Evolutionary conservation across 2,797 vertebrate genomes (phyloP).

Genomic region (Oreochromis mossambicus): DNA sequence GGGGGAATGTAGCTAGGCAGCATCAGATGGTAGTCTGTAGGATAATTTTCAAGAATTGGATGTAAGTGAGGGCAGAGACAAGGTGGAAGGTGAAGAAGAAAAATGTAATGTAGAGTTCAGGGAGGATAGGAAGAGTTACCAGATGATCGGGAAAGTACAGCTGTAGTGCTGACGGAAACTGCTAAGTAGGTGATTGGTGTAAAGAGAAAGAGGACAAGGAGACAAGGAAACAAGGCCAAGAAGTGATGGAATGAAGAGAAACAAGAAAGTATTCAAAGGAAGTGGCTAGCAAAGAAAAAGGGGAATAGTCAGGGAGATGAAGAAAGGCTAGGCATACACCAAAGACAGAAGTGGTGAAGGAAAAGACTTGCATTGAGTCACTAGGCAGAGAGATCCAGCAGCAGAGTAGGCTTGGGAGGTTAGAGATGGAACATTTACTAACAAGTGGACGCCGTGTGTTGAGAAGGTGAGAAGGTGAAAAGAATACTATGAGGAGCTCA

Average conservation of each 20-base stretch:
- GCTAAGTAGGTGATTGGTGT: not conserved
- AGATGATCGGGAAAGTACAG: not conserved
- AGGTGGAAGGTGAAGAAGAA: not conserved
- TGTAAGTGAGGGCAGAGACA: not conserved
- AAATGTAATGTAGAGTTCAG: fast-evolving
- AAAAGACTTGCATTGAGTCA: not conserved
- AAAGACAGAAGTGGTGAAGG: not conserved
- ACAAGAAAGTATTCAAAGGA: fast-evolving
- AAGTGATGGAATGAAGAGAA: not conserved
- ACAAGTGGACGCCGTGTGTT: not conserved
- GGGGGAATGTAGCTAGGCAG: not conserved
- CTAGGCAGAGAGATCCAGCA: not conserved
- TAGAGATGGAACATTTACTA: not conserved
- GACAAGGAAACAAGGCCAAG: not conserved
- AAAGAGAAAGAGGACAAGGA: not conserved
- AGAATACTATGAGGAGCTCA: not conserved
- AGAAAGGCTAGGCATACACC: not conserved
- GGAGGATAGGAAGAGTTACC: not conserved
- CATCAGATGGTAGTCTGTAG: not conserved
- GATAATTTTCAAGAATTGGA: not conserved
- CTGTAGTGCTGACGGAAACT: not conserved
- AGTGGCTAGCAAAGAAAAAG: fast-evolving
- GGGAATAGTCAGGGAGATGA: not conserved
- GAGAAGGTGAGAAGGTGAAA: not conserved
- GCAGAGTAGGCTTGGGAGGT: not conserved